A percentile compares a stretch with the other conserved stretches of the same genome.
Conservation (phyloP, 2,113 vertebrate species). For the Machaerirhynchus nigripectus region DNA sequence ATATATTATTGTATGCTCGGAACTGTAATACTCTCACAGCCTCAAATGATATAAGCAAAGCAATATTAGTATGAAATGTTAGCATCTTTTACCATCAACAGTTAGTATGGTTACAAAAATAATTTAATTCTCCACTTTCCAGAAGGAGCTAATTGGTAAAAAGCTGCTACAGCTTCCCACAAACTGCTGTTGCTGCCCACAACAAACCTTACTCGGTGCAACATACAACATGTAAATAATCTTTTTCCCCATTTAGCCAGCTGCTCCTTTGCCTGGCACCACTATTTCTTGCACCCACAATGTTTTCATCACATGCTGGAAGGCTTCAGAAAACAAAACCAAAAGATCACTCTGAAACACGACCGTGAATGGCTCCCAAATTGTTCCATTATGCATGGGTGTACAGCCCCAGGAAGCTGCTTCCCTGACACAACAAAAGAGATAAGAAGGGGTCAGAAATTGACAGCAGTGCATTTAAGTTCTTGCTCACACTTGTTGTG, state of each 20-base stretch:
- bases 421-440: neutral
- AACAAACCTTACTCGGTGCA: neutral
- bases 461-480: neutral
- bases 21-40: neutral
- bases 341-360: neutral
- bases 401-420: neutral
- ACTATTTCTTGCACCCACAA: neutral
- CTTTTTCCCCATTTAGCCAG: neutral
- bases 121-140: neutral
- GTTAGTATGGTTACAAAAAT: neutral
- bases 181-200: neutral
- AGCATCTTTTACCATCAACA: neutral
- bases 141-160: neutral
- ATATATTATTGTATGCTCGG: neutral
- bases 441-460: neutral
- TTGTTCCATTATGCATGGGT: accelerated
- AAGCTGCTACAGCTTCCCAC: neutral
- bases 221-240: neutral
- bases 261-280: neutral
- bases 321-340: neutral
- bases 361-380: neutral
- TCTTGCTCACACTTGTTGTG: neutral
- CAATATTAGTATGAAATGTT: neutral
- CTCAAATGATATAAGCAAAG: neutral
- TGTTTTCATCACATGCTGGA: neutral